A percentile compares a stretch with the other conserved stretches of the same genome.
phyloP scores from a whole-genome alignment of 2,797 vertebrate genomes.

The Triplophysa bombifrons region DNA sequence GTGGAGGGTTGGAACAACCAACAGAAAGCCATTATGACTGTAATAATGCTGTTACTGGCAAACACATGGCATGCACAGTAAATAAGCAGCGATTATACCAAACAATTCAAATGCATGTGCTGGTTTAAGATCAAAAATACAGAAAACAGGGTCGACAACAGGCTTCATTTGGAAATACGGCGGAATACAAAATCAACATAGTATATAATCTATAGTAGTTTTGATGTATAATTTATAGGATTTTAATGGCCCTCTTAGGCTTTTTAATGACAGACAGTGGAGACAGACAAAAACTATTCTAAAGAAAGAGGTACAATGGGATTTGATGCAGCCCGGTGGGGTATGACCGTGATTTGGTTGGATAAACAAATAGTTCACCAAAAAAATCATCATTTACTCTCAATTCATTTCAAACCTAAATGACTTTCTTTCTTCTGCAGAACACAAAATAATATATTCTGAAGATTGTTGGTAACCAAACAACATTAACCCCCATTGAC shows the following conservation, averaged over 20 bases:
- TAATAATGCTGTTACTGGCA: slow-evolving; percentile 22
- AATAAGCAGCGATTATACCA: slow-evolving; percentile 6
- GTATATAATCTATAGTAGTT: too few species aligned
- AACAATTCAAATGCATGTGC: neutral
- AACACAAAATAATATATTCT: too few species aligned
- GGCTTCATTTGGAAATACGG: neutral
- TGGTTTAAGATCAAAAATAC: slow-evolving; percentile 6
- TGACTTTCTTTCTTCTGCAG: too few species aligned
- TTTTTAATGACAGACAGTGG: neutral
- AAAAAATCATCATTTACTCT: too few species aligned
- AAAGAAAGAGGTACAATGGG: neutral
- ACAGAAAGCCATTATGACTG: slow-evolving; percentile 28
- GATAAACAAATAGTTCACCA: too few species aligned
- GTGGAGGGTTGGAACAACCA: slow-evolving; percentile 14
- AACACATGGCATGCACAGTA: neutral
- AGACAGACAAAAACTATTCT: neutral
- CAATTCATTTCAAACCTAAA: too few species aligned
- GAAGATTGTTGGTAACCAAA: too few species aligned
- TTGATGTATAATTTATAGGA: too few species aligned
- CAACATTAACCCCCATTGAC: too few species aligned
- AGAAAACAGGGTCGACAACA: neutral
- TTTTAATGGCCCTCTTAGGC: too few species aligned
- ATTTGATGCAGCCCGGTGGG: neutral
- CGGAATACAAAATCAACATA: too few species aligned
- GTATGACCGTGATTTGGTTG: too few species aligned